Evolutionary conservation across 2,888 invertebrate species (phyloP).

Genomic region (Melanotus villosus): DNA sequence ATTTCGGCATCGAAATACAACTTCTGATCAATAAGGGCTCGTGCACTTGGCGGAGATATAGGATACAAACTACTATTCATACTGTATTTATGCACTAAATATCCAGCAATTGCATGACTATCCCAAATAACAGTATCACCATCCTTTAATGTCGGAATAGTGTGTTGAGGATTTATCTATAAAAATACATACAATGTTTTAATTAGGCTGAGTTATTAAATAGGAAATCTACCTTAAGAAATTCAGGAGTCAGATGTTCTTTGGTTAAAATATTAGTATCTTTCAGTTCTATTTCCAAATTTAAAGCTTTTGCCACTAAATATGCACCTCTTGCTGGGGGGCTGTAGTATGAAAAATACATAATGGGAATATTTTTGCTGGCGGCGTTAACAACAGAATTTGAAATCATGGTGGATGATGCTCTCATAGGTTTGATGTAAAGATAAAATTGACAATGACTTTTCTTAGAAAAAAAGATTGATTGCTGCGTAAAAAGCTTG

Average conservation of each 20-base stretch:
- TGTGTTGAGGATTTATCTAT: conserved; percentile 72
- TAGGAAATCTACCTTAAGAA: conserved; percentile 64
- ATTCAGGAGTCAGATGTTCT: conserved; percentile 66
- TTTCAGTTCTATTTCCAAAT: conserved; percentile 67
- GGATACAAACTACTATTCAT: conserved; percentile 72
- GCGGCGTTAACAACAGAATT: too few relatives aligned
- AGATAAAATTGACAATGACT: too few relatives aligned
- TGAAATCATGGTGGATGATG: too few relatives aligned
- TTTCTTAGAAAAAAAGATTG: too few relatives aligned
- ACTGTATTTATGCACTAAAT: conserved; percentile 60
- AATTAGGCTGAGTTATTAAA: background rate
- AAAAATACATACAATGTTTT: conserved; percentile 26
- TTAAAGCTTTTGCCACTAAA: conserved; percentile 70
- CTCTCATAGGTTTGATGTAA: too few relatives aligned
- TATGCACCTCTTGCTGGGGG: conserved; percentile 72
- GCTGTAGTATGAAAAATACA: conserved; percentile 67
- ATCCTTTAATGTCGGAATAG: conserved; percentile 73
- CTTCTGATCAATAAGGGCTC: conserved; percentile 71
- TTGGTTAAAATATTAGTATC: conserved; percentile 67
- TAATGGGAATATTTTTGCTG: background rate
- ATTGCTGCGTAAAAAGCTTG: too few relatives aligned
- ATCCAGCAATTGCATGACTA: conserved; percentile 70
- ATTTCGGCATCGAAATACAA: conserved; percentile 71
- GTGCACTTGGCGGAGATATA: conserved; percentile 68
- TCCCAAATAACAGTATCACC: conserved; percentile 70